Percentiles rank a stretch among this genome's conserved stretches.
These are phyloP conservation scores for Aplysina aerophoba DNA, from an alignment of 37 sponge, comb jelly and placozoan species.

Conservation along the genomic window DNA sequence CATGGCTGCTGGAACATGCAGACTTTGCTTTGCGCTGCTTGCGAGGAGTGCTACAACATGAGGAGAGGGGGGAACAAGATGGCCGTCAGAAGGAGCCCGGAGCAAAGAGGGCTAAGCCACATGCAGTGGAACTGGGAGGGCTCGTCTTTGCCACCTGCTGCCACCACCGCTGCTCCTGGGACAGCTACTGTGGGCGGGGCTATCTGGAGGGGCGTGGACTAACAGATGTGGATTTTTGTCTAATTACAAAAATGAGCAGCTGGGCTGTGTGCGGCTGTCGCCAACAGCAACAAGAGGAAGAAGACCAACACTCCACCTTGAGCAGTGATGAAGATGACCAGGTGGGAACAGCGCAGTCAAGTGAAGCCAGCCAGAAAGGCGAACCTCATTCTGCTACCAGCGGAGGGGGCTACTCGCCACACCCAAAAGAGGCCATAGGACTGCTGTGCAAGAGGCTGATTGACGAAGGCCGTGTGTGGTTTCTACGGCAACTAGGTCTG, in stretches of 20 bases:
- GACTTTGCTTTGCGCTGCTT: slow-evolving; percentile 48
- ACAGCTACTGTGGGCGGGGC: slow-evolving; percentile 59
- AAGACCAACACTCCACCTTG: too few relatives aligned
- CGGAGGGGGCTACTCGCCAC: slow-evolving; percentile 33
- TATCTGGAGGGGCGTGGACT: slow-evolving; percentile 67
- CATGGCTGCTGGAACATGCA: background rate
- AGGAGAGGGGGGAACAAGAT: background rate
- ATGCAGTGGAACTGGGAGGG: slow-evolving; percentile 28
- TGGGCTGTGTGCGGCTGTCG: slow-evolving; percentile 89
- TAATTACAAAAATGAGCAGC: slow-evolving; percentile 80
- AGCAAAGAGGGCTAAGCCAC: background rate
- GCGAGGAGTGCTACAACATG: background rate
- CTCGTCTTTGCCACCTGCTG: slow-evolving; percentile 86
- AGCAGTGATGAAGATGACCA: too few relatives aligned
- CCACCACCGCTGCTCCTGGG: slow-evolving; percentile 89
- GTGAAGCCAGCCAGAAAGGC: too few relatives aligned
- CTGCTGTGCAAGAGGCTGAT: slow-evolving; percentile 83
- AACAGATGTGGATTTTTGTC: slow-evolving; percentile 67
- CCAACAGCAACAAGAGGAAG: too few relatives aligned
- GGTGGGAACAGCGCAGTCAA: too few relatives aligned
- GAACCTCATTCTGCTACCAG: background rate
- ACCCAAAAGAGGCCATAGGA: slow-evolving; percentile 77
- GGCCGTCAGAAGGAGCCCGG: background rate
- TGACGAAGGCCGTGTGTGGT: slow-evolving; percentile 67
- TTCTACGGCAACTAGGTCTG: slow-evolving; percentile 63